A percentile compares a stretch with the other conserved stretches of the same genome.
These are phyloP conservation scores for Andrena fulva DNA, from an alignment of 2,888 invertebrate species.

Conservation along the genomic window DNA sequence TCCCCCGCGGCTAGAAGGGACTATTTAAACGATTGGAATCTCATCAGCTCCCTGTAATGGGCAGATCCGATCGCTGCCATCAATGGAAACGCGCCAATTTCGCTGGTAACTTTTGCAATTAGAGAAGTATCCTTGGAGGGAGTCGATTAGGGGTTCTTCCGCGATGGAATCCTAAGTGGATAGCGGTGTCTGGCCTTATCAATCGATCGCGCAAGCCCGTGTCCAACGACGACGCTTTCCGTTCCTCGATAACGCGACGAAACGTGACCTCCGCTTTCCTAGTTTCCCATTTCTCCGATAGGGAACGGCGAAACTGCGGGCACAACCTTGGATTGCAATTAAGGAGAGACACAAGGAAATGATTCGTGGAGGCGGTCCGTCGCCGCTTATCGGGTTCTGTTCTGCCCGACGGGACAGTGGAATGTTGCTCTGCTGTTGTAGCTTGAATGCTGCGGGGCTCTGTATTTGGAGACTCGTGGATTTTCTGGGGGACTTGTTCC, in stretches of 20 bases:
- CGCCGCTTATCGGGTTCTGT: slow-evolving; percentile 17
- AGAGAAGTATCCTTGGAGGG: slow-evolving; percentile 46
- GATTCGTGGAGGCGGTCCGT: background rate
- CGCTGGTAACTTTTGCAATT: slow-evolving; percentile 61
- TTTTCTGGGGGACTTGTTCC: background rate
- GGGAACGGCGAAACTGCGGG: slow-evolving; percentile 22
- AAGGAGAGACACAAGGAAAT: slow-evolving; percentile 5
- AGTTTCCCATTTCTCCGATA: slow-evolving; percentile 56
- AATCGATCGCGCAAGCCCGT: slow-evolving; percentile 62
- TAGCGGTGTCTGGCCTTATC: slow-evolving; percentile 77
- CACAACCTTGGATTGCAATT: slow-evolving; percentile 47
- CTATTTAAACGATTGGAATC: slow-evolving; percentile 39
- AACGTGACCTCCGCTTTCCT: slow-evolving; percentile 52
- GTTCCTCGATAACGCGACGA: slow-evolving; percentile 58
- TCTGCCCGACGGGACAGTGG: background rate
- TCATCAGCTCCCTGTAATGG: slow-evolving; percentile 36
- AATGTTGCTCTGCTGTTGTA: background rate
- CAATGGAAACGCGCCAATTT: slow-evolving; percentile 50
- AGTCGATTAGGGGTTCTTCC: slow-evolving; percentile 61
- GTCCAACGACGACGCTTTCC: slow-evolving; percentile 49
- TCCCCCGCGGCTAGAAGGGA: slow-evolving; percentile 5
- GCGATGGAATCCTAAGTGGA: slow-evolving; percentile 71
- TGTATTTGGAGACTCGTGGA: background rate
- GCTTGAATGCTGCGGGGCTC: background rate
- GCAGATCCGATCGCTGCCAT: slow-evolving; percentile 47